Base-by-base conservation (phyloP, 2,797 vertebrate genomes). In the Petrocephalus schoutedeni region DNA sequence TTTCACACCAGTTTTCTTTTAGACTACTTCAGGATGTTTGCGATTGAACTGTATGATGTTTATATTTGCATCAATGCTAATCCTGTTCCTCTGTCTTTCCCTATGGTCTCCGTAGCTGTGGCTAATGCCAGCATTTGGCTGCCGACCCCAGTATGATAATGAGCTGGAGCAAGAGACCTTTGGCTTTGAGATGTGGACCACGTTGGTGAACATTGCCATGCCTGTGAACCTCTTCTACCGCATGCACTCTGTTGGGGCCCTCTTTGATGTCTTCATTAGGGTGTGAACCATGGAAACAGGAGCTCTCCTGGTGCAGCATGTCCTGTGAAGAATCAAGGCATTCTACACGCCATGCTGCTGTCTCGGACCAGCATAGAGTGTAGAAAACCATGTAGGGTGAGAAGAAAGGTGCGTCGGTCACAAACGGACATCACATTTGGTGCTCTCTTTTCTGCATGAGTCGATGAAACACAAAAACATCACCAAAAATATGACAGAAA, bases 151-250 rank as follows among this genome's bases (percentile, higher is more conserved):
- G 89, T 99, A 98, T 1, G 98, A 98, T 93, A 99, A 98, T 4
- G 97, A 96, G 6, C 87, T 99, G 80, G 98, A 99, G 93, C 96
- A 98, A 93, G 96, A 96, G 9, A 96, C 96, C 4, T 99, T 97
- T 89, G 98, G 98, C 91, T 98, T 98, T 93, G 94, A 95, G 92
- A 96, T 96, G 86, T 99, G 98, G 98, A 97, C 96, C 91, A 97
- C 97, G 61, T 96, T 99, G 92, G 97, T 99, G 92, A 99, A 99
- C 93, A 97, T 99, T 82, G 97, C 97, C 0, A 97, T 99, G 93
- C 98, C 98, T 57, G 96, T 99, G 91, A 98, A 96, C 91, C 97
- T 99, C 93, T 99, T 99, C 95, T 99, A 99, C 92, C 96, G 98
- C 71, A 99, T 99, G 97, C 98, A 99, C 87, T 97, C 98, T 45